Evolutionary conservation across 2,113 vertebrate genomes (phyloP), one percentile per base, ranked within the genome.

Genomic region (Montifringilla adamsi): DNA sequence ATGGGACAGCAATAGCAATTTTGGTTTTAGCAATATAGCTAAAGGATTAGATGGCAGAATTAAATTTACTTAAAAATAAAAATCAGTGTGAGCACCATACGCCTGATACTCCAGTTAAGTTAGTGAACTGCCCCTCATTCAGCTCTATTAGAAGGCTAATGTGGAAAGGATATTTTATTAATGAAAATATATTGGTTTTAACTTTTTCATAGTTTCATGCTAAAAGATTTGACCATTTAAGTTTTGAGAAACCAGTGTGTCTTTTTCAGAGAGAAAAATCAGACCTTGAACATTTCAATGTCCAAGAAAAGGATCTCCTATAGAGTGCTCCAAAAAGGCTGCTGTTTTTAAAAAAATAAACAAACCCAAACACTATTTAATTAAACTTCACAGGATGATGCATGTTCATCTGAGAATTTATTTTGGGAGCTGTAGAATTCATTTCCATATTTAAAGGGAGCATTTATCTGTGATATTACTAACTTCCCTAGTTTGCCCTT

Each of bases 391-490:
- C 67, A 59, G 30, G 27, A 85, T 80, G 75, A 83, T 91, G 67
- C 5, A 0, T 90, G 78, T 88, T 94, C 93, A 91, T 93, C 59
- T 93, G 90, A 90, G 75, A 77, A 90, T 90, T 95, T 96, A 90
- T 94, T 97, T 67, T 84, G 63, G 72, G 85, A 89, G 43, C 67
- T 84, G 43, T 85, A 76, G 82, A 96, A 95, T 94, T 72, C 35
- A 97, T 95, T 95, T 95, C 87, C 91, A 80, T 95, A 95, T 95
- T 95, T 87, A 93, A 95, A 93, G n/a, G 47, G 56, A 84, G 59
- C 33, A 88, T 80, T 95, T 90, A 56, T 86, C 67, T 93, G 70
- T 80, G 74, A 18, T 94, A 84, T 67, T 91, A 66, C 59, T 85
- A 44, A 90, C 55, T 78, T 90, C 73, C 52, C 47, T 70, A 58